Percentiles rank a stretch among this genome's conserved stretches.
Conservation (phyloP, 2,113 vertebrate genomes). For the Nannobrachium achirus region DNA sequence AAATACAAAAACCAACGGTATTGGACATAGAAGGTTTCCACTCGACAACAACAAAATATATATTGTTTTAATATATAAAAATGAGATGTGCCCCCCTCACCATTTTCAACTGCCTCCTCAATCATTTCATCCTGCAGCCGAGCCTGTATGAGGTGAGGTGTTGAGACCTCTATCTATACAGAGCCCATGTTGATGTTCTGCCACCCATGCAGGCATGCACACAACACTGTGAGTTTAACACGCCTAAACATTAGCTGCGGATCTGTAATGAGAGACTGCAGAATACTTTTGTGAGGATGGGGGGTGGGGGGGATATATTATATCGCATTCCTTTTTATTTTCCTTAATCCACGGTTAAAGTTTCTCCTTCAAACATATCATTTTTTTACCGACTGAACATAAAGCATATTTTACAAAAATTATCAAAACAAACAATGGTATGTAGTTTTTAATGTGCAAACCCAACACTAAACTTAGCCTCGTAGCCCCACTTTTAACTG, state of each 20-base stretch:
- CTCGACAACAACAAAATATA: no score
- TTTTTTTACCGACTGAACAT: slow-evolving; percentile 33
- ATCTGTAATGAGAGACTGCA: slow-evolving; percentile 7
- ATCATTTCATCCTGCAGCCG: no score
- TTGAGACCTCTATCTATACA: slow-evolving; percentile 21
- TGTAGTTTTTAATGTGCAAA: slow-evolving; percentile 66
- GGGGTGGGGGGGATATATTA: no score
- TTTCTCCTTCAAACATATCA: slow-evolving; percentile 23
- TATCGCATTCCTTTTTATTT: slow-evolving; percentile 39
- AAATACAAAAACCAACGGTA: no score
- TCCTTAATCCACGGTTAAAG: slow-evolving; percentile 30
- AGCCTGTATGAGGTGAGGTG: no score
- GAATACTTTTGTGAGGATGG: slow-evolving; percentile 12
- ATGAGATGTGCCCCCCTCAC: no score
- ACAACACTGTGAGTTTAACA: slow-evolving; percentile 27
- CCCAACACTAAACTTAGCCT: slow-evolving; percentile 70
- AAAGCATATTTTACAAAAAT: slow-evolving; percentile 57
- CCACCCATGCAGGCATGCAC: slow-evolving; percentile 32
- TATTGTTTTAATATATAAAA: no score
- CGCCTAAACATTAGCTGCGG: slow-evolving; percentile 6
- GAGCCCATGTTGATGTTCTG: slow-evolving; percentile 32
- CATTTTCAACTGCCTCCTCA: no score
- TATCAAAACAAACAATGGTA: slow-evolving; percentile 75
- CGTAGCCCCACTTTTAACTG: slow-evolving; percentile 68
- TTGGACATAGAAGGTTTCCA: no score